Evolutionary conservation across 2,113 vertebrate species (phyloP).

Genomic region (Carlito syrichta): DNA sequence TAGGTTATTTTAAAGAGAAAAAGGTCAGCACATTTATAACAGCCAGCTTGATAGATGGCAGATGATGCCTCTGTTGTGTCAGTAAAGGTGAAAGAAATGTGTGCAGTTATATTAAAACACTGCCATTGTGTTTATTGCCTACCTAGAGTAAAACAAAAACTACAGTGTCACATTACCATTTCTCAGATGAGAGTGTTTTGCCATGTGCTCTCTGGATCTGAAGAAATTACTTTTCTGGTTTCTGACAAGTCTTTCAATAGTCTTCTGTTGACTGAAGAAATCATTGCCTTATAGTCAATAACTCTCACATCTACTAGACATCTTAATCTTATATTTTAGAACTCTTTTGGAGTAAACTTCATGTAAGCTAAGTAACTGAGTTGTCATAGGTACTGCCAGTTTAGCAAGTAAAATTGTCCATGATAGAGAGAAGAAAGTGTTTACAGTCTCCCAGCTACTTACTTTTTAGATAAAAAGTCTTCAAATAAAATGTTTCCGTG

Average conservation of each 20-base stretch:
- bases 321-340: neutral
- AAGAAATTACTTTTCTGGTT: neutral
- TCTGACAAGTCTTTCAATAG: neutral
- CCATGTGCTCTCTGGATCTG: neutral
- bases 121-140: neutral
- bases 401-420: neutral
- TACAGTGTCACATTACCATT: neutral
- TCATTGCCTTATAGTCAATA: neutral
- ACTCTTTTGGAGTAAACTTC: neutral
- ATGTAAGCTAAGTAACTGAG: neutral
- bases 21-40: neutral
- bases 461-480: neutral
- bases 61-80: neutral
- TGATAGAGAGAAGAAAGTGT: neutral
- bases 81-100: constrained; percentile 16
- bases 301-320: neutral
- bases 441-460: neutral
- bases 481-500: neutral
- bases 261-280: neutral
- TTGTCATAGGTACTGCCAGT: neutral
- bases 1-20: constrained; percentile 1
- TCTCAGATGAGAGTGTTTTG: neutral
- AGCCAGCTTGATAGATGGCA: neutral
- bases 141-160: constrained; percentile 30
- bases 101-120: neutral